phyloP scores from a whole-genome alignment of 2,113 vertebrate species.

The Tachysurus vachellii region DNA sequence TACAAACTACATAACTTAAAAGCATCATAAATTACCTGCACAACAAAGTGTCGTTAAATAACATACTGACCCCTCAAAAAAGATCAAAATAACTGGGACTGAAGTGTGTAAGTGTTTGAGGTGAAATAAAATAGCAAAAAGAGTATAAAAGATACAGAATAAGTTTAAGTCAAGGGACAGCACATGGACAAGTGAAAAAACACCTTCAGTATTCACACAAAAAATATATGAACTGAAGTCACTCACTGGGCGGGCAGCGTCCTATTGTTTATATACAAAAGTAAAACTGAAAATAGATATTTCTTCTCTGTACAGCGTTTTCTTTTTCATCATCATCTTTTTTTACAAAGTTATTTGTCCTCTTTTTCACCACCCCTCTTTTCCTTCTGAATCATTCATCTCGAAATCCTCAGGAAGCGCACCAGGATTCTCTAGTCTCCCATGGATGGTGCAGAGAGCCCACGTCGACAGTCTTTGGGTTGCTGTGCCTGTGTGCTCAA shows the following conservation, averaged over 20 bases:
- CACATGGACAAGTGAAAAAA: conserved; percentile 82
- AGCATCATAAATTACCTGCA: conserved; percentile 76
- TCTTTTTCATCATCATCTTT: conserved; percentile 64
- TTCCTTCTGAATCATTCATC: background rate
- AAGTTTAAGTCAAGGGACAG: conserved; percentile 75
- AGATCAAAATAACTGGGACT: conserved; percentile 41
- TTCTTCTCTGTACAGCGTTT: conserved; percentile 99
- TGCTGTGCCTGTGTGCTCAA: conserved; percentile 65
- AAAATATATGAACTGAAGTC: conserved; percentile 89
- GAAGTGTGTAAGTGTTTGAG: conserved; percentile 40
- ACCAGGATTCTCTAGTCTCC: conserved; percentile 16
- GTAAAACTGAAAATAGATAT: conserved; percentile 99
- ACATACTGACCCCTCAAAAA: conserved; percentile 61
- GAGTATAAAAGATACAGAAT: conserved; percentile 80
- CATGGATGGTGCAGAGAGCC: conserved; percentile 22
- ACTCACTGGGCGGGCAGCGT: conserved; percentile 88
- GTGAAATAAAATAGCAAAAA: conserved; percentile 73
- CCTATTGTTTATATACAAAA: conserved; percentile 99
- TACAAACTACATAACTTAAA: conserved; percentile 78
- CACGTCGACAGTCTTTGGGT: conserved; percentile 47
- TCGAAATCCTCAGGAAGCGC: conserved; percentile 58
- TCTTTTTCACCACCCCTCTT: conserved; percentile 65
- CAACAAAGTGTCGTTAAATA: conserved; percentile 71
- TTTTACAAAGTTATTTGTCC: conserved; percentile 76
- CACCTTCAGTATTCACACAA: conserved; percentile 88